A percentile compares a stretch with the other conserved stretches of the same genome.
Evolutionary conservation across 2,888 invertebrate species (phyloP).

Genomic region (Coremacera marginata): DNA sequence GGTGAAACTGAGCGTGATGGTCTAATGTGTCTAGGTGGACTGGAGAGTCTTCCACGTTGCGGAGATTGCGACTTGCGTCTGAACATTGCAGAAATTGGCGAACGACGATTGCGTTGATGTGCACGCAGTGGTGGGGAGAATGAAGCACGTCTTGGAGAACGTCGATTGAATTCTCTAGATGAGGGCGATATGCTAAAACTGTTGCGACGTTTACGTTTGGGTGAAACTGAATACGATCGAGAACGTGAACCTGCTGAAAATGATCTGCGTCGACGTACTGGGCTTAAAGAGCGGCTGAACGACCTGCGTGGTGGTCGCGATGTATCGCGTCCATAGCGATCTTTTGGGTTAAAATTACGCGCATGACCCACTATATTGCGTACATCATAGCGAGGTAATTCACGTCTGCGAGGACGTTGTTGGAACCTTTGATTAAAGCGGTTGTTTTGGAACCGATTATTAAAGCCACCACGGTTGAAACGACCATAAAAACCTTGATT

Average conservation of each 20-base stretch:
- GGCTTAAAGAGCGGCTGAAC: slow-evolving; percentile 51
- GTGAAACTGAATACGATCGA: slow-evolving; percentile 48
- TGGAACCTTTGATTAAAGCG: background rate
- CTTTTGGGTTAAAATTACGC: slow-evolving; percentile 71
- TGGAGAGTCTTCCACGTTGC: slow-evolving; percentile 49
- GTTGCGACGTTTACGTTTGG: slow-evolving; percentile 49
- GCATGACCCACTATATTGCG: slow-evolving; percentile 79
- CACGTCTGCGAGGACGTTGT: slow-evolving; percentile 75
- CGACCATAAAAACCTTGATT: slow-evolving; percentile 47
- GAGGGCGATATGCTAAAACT: slow-evolving; percentile 67
- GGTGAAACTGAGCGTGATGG: slow-evolving; percentile 65
- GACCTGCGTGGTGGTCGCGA: slow-evolving; percentile 69
- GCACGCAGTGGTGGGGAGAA: slow-evolving; percentile 46
- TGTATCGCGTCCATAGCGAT: slow-evolving; percentile 84
- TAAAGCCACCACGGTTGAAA: slow-evolving; percentile 46
- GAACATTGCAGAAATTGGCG: slow-evolving; percentile 53
- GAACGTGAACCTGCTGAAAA: slow-evolving; percentile 58
- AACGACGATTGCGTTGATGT: slow-evolving; percentile 56
- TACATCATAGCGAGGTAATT: slow-evolving; percentile 86
- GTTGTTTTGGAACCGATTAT: slow-evolving; percentile 1
- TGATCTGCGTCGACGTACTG: slow-evolving; percentile 57
- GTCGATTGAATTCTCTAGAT: slow-evolving; percentile 40
- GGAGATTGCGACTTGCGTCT: slow-evolving; percentile 49
- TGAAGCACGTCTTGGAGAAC: slow-evolving; percentile 42
- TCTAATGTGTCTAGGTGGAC: slow-evolving; percentile 56